Evolutionary conservation across 2,113 vertebrate species (phyloP), one percentile per base, ranked within the genome.

Genomic region (Crypturellus undulatus): DNA sequence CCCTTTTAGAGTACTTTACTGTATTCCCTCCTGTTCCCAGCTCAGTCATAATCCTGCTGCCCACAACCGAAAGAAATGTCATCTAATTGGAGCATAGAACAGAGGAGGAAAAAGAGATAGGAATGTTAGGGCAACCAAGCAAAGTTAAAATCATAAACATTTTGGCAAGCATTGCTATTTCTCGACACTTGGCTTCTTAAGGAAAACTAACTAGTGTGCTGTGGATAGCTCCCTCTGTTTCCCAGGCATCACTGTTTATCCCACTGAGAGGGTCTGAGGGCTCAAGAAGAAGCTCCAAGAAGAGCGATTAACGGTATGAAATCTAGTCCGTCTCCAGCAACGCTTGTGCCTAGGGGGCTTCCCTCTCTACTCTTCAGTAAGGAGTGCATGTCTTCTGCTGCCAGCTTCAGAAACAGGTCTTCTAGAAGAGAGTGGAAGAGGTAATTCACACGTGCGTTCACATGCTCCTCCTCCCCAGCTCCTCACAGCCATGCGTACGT

Each of bases 141-240:
- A 1, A 89, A 93, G 79, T 81, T 36, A 28, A 96, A 87, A 93
- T 19, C 49, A 34, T 93, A 71, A 93, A 79, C 36, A 43, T 84
- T 93, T 94, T 96, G 92, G 87, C 47, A 45, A 92, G 84, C 24
- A 2, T 95, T 94, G 92, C 90, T 86, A 82, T 65, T 87, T 90
- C 85, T 95, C 93, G 84, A 69, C 54, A 60, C 96, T 96, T 95
- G 77, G 75, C 93, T 96, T 93, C 93, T 81, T 95, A 59, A 78
- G 84, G 72, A 96, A 96, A 84, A 81, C 54, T 42, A 10, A 90
- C 40, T 88, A 76, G 75, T 59, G 71, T 89, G 83, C 87, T 89
- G 78, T 69, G 88, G 86, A 92, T 87, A 76, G 59, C 93, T 81
- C 26, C 7, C 60, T 79, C 71, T 89, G 79, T 94, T 95, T 91